phyloP scores from a whole-genome alignment of 2,797 vertebrate species.

The Liparis tanakae region DNA sequence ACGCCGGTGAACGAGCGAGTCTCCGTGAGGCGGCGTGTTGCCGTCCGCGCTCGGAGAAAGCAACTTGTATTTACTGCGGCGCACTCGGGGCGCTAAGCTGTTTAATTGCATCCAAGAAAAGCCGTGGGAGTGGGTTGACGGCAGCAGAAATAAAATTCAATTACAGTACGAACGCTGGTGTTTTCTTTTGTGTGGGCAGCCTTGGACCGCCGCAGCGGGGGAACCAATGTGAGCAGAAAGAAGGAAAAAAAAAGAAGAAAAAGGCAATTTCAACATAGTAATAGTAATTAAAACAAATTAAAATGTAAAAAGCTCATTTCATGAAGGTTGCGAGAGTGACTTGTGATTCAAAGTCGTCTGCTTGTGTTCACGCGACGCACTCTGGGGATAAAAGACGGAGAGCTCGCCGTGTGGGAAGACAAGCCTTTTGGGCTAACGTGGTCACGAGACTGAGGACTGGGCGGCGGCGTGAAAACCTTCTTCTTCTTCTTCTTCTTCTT shows the following conservation, averaged over 20 bases:
- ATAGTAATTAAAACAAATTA: neutral
- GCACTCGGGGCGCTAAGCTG: too few relatives aligned
- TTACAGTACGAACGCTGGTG: neutral
- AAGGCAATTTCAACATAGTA: neutral
- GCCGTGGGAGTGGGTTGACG: neutral
- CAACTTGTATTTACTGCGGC: too few relatives aligned
- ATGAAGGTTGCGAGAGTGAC: neutral
- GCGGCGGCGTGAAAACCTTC: too few relatives aligned
- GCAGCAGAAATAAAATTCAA: constrained; percentile 13
- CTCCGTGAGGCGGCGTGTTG: too few relatives aligned
- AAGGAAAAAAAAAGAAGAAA: neutral
- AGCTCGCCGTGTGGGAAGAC: too few relatives aligned
- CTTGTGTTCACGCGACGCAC: neutral
- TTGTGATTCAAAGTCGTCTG: neutral
- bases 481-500: too few relatives aligned
- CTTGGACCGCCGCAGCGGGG: neutral
- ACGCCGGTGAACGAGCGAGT: too few relatives aligned
- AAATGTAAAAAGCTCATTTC: neutral
- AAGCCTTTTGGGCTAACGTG: too few relatives aligned
- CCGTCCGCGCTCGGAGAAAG: too few relatives aligned
- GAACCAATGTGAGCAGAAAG: neutral
- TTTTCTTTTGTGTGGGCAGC: neutral
- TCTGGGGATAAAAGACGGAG: neutral
- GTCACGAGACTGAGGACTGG: too few relatives aligned
- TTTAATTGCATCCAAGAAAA: too few relatives aligned